phyloP scores from a whole-genome alignment of 2,888 invertebrate species.

The Pasiphila rectangulata region DNA sequence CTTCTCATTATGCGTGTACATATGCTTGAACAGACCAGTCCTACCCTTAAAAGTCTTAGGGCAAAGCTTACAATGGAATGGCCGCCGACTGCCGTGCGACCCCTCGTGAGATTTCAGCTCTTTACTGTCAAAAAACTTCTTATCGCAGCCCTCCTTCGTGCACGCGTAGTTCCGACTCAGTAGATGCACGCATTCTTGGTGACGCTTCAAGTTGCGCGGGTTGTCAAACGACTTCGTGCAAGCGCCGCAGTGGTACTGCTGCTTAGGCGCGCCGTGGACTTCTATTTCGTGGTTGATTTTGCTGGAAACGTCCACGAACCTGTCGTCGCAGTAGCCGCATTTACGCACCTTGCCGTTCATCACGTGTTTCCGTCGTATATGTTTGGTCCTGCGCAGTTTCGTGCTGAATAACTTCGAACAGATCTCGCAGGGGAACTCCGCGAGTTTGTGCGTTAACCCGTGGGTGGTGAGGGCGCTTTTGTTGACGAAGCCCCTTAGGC shows the following conservation, averaged over 20 bases:
- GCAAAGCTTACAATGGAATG: neutral
- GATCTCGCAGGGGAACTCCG: slow-evolving; percentile 40
- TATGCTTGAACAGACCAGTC: neutral
- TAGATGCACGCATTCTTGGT: neutral
- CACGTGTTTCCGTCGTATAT: slow-evolving; percentile 54
- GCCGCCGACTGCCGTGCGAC: neutral
- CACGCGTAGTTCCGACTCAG: slow-evolving; percentile 1
- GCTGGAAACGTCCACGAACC: slow-evolving; percentile 32
- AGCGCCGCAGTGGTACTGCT: neutral
- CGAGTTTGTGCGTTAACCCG: slow-evolving; percentile 35
- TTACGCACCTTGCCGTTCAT: slow-evolving; percentile 38
- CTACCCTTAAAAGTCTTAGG: slow-evolving; percentile 2
- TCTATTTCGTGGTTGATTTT: slow-evolving; percentile 21
- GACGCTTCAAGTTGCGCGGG: neutral
- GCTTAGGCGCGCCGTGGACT: slow-evolving; percentile 10
- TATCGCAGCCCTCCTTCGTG: neutral
- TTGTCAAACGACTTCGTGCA: neutral
- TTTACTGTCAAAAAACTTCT: neutral
- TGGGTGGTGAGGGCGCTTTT: slow-evolving; percentile 39
- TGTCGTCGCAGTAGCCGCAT: slow-evolving; percentile 64
- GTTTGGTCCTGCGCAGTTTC: slow-evolving; percentile 49
- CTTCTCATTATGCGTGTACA: neutral
- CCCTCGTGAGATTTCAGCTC: neutral
- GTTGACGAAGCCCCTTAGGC: slow-evolving; percentile 51
- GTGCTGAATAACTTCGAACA: slow-evolving; percentile 61